These are phyloP conservation scores for Coelinius sp. DNA, from an alignment of 2,888 invertebrate species.

Conservation along the genomic window DNA sequence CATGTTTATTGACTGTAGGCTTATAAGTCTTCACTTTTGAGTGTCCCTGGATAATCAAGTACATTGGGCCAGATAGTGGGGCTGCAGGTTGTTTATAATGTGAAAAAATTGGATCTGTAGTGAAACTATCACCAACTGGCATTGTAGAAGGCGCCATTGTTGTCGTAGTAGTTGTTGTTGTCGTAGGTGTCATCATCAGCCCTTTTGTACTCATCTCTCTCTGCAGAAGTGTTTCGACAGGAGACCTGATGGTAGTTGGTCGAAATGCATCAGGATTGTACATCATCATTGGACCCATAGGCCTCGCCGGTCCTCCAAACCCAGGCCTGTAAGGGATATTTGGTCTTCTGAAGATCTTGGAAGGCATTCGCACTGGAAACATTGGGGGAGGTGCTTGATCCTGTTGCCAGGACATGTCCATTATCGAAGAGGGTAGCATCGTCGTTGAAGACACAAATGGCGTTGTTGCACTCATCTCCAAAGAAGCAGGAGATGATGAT, in stretches of 20 bases:
- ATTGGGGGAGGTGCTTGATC: slow-evolving; percentile 18
- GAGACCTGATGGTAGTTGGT: slow-evolving; percentile 42
- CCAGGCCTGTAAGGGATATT: not conserved
- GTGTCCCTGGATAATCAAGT: slow-evolving; percentile 87
- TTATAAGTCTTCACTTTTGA: slow-evolving; percentile 90
- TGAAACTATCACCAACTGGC: slow-evolving; percentile 67
- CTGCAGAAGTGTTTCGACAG: slow-evolving; percentile 54
- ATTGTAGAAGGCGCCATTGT: slow-evolving; percentile 40
- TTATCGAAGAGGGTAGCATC: slow-evolving; percentile 35
- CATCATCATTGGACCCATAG: not conserved
- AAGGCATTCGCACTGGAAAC: not conserved
- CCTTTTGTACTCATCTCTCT: slow-evolving; percentile 47
- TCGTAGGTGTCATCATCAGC: slow-evolving; percentile 45
- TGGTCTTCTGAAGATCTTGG: not conserved
- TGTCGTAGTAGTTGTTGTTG: slow-evolving; percentile 41
- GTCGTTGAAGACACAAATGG: slow-evolving; percentile 29
- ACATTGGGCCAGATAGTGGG: slow-evolving; percentile 78
- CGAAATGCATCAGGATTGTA: not conserved
- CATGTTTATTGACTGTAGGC: slow-evolving; percentile 67
- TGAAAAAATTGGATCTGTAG: slow-evolving; percentile 76
- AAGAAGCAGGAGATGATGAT: not conserved
- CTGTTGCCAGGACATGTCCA: slow-evolving; percentile 4
- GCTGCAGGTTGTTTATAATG: slow-evolving; percentile 77
- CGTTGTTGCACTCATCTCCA: not conserved
- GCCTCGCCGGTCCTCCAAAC: not conserved